Base-by-base conservation (phyloP, 2,797 vertebrate species). In the Selene dorsalis region DNA sequence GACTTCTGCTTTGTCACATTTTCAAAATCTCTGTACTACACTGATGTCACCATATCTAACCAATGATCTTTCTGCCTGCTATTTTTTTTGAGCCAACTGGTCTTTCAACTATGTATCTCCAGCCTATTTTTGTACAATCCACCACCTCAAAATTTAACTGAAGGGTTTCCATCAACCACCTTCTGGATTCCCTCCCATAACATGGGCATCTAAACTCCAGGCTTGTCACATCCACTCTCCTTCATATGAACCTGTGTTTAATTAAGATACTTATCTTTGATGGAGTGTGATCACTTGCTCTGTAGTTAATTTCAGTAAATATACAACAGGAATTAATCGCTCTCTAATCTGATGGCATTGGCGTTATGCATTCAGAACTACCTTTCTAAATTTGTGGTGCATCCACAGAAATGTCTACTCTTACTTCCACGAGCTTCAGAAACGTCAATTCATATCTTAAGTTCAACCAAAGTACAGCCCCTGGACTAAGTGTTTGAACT, bases 291-390 rank as follows among this genome's bases (percentile, higher is more conserved):
- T 50, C n/a, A 2, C 18, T 35, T 30, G 53, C 35, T 47, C 28
- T 69, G 18, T 69, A n/a, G n/a, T 30, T 47, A 35, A 43, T 50
- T n/a, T 20, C 2, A 47, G 20, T 55, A 53, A 72, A 57, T 50
- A 56, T 71, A 58, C 13, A 79, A 45, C 45, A 50, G 0, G 4
- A 73, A 28, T 50, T 10, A 48, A 48, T 48, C 20, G 10, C 20
- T 48, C 47, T 17, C n/a, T n/a, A 48, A 10, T 48, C 18, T 11
- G 17, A 6, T 35, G 5, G 30, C 5, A 53, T 39, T 41, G 6
- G 22, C 1, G 10, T 35, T 32, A 4, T 52, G 45, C 4, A 11
- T 56, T 45, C 48, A 52, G 13, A 52, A 24, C n/a, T 52, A 3
- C 24, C 48, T 50, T 12, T 52, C n/a, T 52, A 22, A 52, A 22